Evolutionary conservation across 2,113 vertebrate species (phyloP).

Genomic region (Aphelocoma coerulescens): DNA sequence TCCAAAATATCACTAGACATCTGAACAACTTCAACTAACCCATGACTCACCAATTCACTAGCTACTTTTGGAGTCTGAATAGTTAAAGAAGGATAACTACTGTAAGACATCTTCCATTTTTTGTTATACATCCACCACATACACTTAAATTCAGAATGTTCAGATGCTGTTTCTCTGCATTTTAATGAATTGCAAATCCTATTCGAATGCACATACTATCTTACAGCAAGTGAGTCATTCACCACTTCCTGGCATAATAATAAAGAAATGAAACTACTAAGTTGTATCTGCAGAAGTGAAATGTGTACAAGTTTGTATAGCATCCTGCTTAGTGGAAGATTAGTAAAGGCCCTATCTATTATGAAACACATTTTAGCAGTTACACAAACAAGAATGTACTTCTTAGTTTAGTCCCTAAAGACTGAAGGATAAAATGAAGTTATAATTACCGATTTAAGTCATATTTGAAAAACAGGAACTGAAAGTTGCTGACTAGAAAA

Average conservation of each 20-base stretch:
- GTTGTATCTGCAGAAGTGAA: background rate
- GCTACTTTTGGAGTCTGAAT: background rate
- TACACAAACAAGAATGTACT: background rate
- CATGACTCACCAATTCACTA: background rate
- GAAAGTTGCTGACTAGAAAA: background rate
- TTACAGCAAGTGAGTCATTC: background rate
- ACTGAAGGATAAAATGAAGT: background rate
- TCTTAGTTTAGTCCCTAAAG: background rate
- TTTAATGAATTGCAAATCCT: background rate
- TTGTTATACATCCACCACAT: background rate
- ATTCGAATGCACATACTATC: background rate
- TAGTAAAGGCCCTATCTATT: background rate
- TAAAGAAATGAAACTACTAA: background rate
- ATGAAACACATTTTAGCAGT: background rate
- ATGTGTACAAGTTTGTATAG: background rate
- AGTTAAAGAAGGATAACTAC: background rate
- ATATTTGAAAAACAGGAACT: background rate
- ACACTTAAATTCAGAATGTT: background rate
- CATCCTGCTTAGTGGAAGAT: background rate
- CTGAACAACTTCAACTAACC: background rate
- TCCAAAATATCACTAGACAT: background rate
- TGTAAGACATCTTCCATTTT: background rate
- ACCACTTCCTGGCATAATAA: background rate
- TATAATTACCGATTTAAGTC: background rate
- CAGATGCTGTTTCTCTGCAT: background rate